Evolutionary conservation across 2,888 invertebrate genomes (phyloP).

Genomic region (Pseudeuparius sepicola): DNA sequence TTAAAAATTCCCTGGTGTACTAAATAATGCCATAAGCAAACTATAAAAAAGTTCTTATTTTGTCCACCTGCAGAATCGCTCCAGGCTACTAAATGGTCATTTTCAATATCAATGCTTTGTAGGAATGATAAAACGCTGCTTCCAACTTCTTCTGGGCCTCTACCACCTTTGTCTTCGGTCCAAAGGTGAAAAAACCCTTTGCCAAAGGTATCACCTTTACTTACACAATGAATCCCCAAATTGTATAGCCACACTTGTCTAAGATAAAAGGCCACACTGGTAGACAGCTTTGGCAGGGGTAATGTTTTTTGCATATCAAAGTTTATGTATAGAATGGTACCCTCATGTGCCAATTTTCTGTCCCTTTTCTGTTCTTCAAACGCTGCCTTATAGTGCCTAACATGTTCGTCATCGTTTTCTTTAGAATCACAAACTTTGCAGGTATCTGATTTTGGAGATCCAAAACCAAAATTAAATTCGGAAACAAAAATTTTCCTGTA

Average conservation of each 20-base stretch:
- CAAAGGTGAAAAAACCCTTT: slow-evolving; percentile 15
- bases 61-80: slow-evolving; percentile 28
- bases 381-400: slow-evolving; percentile 9
- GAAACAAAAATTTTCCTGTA: no score
- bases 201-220: slow-evolving; percentile 11
- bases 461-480: no score
- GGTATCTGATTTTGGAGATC: slow-evolving; percentile 14
- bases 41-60: slow-evolving; percentile 25
- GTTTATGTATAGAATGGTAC: no score
- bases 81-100: no score
- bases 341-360: no score
- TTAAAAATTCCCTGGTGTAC: slow-evolving; percentile 25
- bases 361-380: slow-evolving; percentile 14
- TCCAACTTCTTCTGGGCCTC: slow-evolving; percentile 17
- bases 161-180: slow-evolving; percentile 16
- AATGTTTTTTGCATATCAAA: no score
- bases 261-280: slow-evolving; percentile 17
- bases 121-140: slow-evolving; percentile 11
- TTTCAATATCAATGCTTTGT: slow-evolving; percentile 9
- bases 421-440: slow-evolving; percentile 14
- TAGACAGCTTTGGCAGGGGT: slow-evolving; percentile 15
- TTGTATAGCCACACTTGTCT: slow-evolving; percentile 15
- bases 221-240: slow-evolving; percentile 12
- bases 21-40: slow-evolving; percentile 23
- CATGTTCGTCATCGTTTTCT: slow-evolving; percentile 13